A percentile compares a stretch with the other conserved stretches of the same genome.
Conservation (phyloP, 2,113 vertebrate genomes). For the Microtus pennsylvanicus region DNA sequence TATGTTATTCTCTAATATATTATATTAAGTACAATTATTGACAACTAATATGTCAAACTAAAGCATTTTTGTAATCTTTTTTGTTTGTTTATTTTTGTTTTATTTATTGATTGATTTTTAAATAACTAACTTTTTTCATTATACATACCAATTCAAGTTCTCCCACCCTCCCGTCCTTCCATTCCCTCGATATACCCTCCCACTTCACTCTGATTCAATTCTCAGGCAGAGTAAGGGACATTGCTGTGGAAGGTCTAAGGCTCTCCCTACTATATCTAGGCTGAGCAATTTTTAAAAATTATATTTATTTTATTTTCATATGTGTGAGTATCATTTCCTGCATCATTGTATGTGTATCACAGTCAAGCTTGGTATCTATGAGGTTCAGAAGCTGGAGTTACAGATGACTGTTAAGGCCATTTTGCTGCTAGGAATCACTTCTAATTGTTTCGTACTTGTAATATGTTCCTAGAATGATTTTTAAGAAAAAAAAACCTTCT, state of each 20-base stretch:
- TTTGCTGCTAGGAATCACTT: background rate
- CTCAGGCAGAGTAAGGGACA: too few species aligned
- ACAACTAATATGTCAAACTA: conserved; percentile 85
- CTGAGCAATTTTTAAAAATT: too few species aligned
- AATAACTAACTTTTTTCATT: background rate
- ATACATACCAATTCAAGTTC: too few species aligned
- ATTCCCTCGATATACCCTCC: too few species aligned
- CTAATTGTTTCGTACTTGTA: background rate
- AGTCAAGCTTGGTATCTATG: too few species aligned
- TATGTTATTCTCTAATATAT: conserved; percentile 81
- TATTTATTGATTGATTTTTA: background rate
- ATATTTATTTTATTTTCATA: background rate
- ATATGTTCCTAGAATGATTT: background rate
- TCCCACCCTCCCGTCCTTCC: too few species aligned
- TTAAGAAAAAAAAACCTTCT: background rate
- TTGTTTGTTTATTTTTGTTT: too few species aligned
- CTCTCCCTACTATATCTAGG: too few species aligned
- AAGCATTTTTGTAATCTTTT: conserved; percentile 66
- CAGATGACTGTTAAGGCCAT: background rate
- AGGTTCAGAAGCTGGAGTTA: too few species aligned
- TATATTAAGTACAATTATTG: conserved; percentile 87
- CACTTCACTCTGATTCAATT: too few species aligned
- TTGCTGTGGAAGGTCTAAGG: too few species aligned
- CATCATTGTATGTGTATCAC: background rate
- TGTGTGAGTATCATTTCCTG: too few species aligned